Percentiles rank a stretch among this genome's conserved stretches.
Evolutionary conservation across 2,113 vertebrate species (phyloP).

Genomic region (Thymallus thymallus): DNA sequence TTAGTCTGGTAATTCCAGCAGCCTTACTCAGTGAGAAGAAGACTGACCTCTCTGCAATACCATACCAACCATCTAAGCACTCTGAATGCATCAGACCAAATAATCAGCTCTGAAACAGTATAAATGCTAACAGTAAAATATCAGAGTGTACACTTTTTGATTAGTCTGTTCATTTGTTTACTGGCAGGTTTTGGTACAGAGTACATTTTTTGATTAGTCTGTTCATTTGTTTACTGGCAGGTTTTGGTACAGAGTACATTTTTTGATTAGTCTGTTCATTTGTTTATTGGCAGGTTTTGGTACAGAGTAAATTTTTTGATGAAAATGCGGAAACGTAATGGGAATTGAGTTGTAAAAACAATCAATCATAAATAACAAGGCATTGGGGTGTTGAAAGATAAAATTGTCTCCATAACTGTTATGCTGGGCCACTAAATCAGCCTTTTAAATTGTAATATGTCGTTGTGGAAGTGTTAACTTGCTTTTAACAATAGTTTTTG

Average conservation of each 20-base stretch:
- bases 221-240: conserved; percentile 29
- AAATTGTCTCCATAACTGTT: conserved; percentile 32
- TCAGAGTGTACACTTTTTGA: too few relatives aligned
- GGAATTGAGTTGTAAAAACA: conserved; percentile 28
- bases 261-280: conserved; percentile 44
- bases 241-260: conserved; percentile 36
- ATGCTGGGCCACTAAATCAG: conserved; percentile 23
- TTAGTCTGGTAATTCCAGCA: conserved; percentile 36
- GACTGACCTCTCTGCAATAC: conserved; percentile 4
- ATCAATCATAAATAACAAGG: conserved; percentile 34
- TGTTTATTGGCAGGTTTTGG: conserved; percentile 35
- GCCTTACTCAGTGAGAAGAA: too few relatives aligned
- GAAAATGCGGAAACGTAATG: conserved; percentile 18
- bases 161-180: conserved; percentile 31
- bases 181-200: conserved; percentile 30
- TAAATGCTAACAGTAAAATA: too few relatives aligned
- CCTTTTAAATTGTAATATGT: neutral
- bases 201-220: conserved; percentile 54
- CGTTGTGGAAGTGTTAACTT: neutral
- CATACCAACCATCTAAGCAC: conserved; percentile 17
- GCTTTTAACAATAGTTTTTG: neutral
- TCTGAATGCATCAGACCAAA: conserved; percentile 18
- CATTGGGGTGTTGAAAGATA: conserved; percentile 37
- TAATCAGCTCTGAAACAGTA: conserved; percentile 31
- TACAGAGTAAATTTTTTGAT: conserved; percentile 53